Percentiles rank a stretch among this genome's conserved stretches.
These are phyloP conservation scores for Aromia moschata DNA, from an alignment of 2,888 invertebrate genomes.

Conservation along the genomic window DNA sequence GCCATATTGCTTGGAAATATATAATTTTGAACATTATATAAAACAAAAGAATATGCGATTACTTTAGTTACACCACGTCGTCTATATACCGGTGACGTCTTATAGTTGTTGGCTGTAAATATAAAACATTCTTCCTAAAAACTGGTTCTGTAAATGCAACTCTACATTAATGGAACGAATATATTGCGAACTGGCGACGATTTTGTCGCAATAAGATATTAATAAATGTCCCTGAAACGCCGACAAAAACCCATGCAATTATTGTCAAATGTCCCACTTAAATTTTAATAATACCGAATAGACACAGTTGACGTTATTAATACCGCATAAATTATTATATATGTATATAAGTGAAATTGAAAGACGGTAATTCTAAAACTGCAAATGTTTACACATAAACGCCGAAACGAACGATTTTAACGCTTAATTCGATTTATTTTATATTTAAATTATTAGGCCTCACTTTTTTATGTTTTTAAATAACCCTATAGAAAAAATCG, in stretches of 20 bases:
- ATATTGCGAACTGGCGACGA: neutral
- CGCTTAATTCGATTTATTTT: neutral
- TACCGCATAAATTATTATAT: neutral
- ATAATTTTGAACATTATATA: no score
- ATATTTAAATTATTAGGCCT: neutral
- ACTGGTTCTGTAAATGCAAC: neutral
- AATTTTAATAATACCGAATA: constrained; percentile 1
- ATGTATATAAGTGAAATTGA: neutral
- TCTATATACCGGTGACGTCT: no score
- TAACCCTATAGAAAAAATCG: no score
- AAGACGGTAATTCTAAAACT: neutral
- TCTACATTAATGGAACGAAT: neutral
- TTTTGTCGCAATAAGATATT: neutral
- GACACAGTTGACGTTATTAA: neutral
- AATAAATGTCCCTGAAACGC: neutral
- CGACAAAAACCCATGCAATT: neutral
- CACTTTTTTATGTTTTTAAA: neutral
- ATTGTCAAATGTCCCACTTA: neutral
- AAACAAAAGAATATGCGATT: no score
- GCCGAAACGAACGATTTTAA: neutral
- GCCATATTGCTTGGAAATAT: no score
- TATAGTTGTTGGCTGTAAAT: no score
- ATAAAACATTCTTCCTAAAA: neutral
- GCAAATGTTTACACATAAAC: neutral
- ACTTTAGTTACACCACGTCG: no score